Evolutionary conservation across 2,113 vertebrate genomes (phyloP), one percentile per base, ranked within the genome.

Genomic region (Larimichthys polyactis): DNA sequence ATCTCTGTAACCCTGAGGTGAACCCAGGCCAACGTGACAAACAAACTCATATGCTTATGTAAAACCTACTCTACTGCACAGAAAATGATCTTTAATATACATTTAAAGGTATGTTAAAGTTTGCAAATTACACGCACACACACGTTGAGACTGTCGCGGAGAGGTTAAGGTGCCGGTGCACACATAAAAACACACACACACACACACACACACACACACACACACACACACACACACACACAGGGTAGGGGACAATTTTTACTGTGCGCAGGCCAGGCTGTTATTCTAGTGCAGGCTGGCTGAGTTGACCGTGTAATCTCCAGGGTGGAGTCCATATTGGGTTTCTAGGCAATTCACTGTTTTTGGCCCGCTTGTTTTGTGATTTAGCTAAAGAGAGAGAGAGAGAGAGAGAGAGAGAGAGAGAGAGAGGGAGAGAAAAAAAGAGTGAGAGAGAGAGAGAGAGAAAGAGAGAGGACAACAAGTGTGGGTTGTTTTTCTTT

Each of bases 251-350:
- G 89, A 94, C 78, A 85, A 90, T 36, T 36, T 36, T 8, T 36
- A 36, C 32, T 78, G 82, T 85, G 86, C 84, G 82, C 93, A 92
- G 89, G 80, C 84, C 2, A 2, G 75, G 88, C 88, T 95, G 94
- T 94, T 95, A 94, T 95, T 95, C 90, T 94, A 90, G 93, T 89
- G 85, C 88, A 91, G 90, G 85, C 91, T 91, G 88, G 84, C 90
- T 71, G 84, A 87, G 85, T 65, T 88, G 81, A 93, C 91, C 66
- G 77, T 95, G 93, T 95, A 94, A 95, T 95, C 94, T 95, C 63
- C 84, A 94, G 94, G 94, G 94, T 95, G 94, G 95, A 95, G 94
- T 90, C 82, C 88, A 76, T 91, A 94, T 96, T 93, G 78, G 89
- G 94, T 95, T 95, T 94, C 93, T 46, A 86, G 80, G 89, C 91